Evolutionary conservation across 2,888 invertebrate species (phyloP), one percentile per base, ranked within the genome.

Genomic region (Pollenia labialis): DNA sequence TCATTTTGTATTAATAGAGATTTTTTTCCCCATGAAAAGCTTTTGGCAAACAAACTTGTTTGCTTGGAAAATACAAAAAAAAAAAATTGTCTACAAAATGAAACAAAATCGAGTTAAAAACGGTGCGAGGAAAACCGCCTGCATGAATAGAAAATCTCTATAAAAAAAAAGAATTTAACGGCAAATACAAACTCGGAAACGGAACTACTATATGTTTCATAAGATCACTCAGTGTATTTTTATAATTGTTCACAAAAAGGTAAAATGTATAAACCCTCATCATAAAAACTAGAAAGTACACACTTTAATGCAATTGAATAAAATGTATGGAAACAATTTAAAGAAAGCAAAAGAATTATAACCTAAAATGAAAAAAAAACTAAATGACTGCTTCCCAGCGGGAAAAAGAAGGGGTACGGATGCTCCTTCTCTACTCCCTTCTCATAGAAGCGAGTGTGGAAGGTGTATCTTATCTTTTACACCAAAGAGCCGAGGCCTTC

Each of bases 1-100:
- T 75, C 76, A 81, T 83, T 87, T 68, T 48, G 66, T 44, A 74
- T 87, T 76, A 84, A 81, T 72, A 77, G 50, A 81, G 76, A 74
- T 87, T 81, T 84, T 48, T 64, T 60, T 68, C 32, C 52, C 50
- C 68, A 69, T 75, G 60, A 72, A 81, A 85, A 71, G 79, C 86
- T 80, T 76, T 72, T 60, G 23, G 14, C 76, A 79, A 79, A 82
- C 54, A 60, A 40, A 62, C 4, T 58, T 64, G 76, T 71, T 83
- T 75, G 46, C n/a, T 11, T 4, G n/a, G 14, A 74, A 81, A 56
- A 74, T 50, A 58, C n/a, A 68, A 79, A 2, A 12, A 23, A 44
- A 10, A 50, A 10, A 50, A 32, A 75, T 58, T 54, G 12, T 71
- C 16, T 68, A 32, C 9, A 40, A 56, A 68, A 46, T 14, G 4